Conservation (phyloP, 2,888 invertebrate species). For the Lepidocyrtinus sp. region DNA sequence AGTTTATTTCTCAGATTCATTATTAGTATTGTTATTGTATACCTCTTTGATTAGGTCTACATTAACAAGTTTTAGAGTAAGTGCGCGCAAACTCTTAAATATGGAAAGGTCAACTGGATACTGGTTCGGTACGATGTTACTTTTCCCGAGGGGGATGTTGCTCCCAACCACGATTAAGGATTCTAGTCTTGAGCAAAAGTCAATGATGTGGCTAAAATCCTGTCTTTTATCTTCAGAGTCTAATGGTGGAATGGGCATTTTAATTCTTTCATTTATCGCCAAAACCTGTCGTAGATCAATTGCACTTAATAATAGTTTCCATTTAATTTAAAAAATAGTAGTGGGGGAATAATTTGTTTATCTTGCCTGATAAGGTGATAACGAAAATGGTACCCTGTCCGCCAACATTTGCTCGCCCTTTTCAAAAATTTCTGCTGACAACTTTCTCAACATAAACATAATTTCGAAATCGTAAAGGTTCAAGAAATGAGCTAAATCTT, state of each 20-base stretch:
- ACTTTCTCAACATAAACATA: constrained; percentile 85
- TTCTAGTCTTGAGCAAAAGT: constrained; percentile 86
- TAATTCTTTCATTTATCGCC: constrained; percentile 90
- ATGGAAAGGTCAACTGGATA: constrained; percentile 86
- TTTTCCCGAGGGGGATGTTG: constrained; percentile 81
- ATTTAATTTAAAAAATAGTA: constrained; percentile 1
- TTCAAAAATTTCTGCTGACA: constrained; percentile 84
- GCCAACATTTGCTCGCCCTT: constrained; percentile 82
- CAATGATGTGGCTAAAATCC: constrained; percentile 92
- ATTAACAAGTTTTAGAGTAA: constrained; percentile 78
- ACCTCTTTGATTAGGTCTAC: constrained; percentile 72
- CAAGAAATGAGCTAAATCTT: constrained; percentile 86
- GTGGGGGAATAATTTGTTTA: constrained; percentile 17
- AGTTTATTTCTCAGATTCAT: too few relatives aligned
- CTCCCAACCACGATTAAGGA: constrained; percentile 81
- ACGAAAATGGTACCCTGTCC: constrained; percentile 78
- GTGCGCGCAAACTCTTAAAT: constrained; percentile 83
- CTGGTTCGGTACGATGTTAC: constrained; percentile 87
- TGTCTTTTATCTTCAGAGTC: constrained; percentile 85
- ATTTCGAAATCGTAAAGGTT: constrained; percentile 93
- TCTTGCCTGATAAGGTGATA: constrained; percentile 84
- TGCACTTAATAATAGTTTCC: neutral
- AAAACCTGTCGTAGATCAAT: constrained; percentile 78
- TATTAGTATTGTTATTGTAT: too few relatives aligned
- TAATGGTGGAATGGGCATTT: constrained; percentile 86